Evolutionary conservation across 2,888 invertebrate genomes (phyloP), one percentile per base, ranked within the genome.

Genomic region (Alentia gelatinosa): DNA sequence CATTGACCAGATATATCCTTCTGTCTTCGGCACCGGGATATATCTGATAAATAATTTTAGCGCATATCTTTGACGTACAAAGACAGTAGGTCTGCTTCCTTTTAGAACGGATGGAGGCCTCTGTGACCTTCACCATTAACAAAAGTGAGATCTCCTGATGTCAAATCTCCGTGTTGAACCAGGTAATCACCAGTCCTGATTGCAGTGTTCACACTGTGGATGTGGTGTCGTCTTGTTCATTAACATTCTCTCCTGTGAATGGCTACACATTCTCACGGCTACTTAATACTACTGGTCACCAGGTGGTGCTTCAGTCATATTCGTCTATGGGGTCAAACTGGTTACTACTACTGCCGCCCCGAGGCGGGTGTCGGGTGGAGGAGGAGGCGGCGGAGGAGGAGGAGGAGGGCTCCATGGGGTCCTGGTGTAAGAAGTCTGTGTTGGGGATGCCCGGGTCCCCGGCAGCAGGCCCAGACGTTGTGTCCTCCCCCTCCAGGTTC

Each of bases 401-500:
- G 50, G 86, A 86, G 35, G 86, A 47, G 26, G 7, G 15, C 19
- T 23, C 19, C n/a, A 37, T 37, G 30, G 86, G 47, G 30, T 19
- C 86, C n/a, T 79, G 37, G 5, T 35, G 15, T 19, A 86, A 33
- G 26, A 86, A 42, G 26, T n/a, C 86, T n/a, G 86, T 42, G 83
- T 42, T 39, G 1, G 83, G 83, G 39, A 83, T 83, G 79, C 74
- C 74, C 1, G 90, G 75, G 75, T 75, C 37, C 23, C 79, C 90
- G 7, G 79, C 83, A 3, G 79, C 79, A 42, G 90, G 79, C 0
- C 74, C 79, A 4, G 42, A 39, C 35, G 83, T 89, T 4, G 91
- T 89, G 79, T 86, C 90, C 39, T 91, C 42, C 5, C 92, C 92
- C 92, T 96, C 96, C 94, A 98, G 96, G 95, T 97, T 97, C 96